A percentile compares a stretch with the other conserved stretches of the same genome.
These are phyloP conservation scores for Leptonema lineaticorne DNA, from an alignment of 1,140 invertebrate genomes.

Conservation along the genomic window DNA sequence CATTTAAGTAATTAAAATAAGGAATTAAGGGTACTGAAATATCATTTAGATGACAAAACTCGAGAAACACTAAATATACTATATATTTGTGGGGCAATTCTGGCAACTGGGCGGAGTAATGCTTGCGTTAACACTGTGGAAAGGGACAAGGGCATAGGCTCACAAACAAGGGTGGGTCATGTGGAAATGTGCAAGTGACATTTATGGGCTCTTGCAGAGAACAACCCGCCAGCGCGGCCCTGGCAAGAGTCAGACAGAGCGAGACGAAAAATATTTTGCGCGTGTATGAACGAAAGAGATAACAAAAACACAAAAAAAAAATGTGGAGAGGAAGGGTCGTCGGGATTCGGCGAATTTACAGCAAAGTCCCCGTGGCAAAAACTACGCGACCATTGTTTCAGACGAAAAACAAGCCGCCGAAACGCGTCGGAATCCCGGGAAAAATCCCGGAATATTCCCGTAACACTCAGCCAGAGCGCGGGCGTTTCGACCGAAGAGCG, in stretches of 20 bases:
- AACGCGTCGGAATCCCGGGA: background rate
- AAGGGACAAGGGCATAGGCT: conserved; percentile 9
- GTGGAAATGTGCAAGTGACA: conserved; percentile 38
- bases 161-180: conserved; percentile 33
- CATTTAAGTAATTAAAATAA: too few species aligned
- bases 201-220: conserved; percentile 32
- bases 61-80: too few species aligned
- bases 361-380: background rate
- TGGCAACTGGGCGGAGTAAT: too few species aligned
- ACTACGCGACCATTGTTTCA: background rate
- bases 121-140: conserved; percentile 19
- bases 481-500: background rate
- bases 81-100: too few species aligned
- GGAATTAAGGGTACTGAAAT: too few species aligned
- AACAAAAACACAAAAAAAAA: too few species aligned
- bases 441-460: background rate
- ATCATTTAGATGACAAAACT: too few species aligned
- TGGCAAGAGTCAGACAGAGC: too few species aligned
- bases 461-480: background rate
- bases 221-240: too few species aligned
- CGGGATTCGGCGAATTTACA: conserved; percentile 2
- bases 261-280: too few species aligned
- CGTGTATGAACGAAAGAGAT: too few species aligned
- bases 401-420: background rate
- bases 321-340: background rate